phyloP scores from a whole-genome alignment of 2,797 vertebrate genomes.

The Fratercula arctica region DNA sequence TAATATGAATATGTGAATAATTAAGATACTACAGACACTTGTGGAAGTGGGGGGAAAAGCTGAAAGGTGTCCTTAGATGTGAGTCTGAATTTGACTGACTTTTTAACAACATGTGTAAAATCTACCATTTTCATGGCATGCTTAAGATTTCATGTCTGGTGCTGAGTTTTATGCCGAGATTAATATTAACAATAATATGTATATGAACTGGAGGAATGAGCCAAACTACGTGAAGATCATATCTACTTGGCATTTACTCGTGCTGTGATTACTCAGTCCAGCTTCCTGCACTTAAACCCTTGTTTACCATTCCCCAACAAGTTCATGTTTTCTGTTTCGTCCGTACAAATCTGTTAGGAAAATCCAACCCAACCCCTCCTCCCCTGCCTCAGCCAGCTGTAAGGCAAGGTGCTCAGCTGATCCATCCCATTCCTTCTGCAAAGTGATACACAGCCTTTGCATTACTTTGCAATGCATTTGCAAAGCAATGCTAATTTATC shows the following conservation, averaged over 20 bases:
- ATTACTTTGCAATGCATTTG: neutral
- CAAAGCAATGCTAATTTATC: neutral
- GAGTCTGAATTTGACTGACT: conserved; percentile 18
- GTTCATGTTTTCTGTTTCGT: neutral
- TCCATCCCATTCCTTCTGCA: neutral
- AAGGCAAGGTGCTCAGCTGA: neutral
- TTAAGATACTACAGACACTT: neutral
- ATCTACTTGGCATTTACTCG: neutral
- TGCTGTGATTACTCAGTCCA: neutral
- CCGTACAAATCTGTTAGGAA: neutral
- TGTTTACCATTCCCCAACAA: neutral
- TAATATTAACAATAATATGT: neutral
- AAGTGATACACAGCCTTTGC: neutral
- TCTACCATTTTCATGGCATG: neutral
- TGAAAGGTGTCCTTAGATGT: neutral
- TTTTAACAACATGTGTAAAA: neutral
- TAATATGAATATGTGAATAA: neutral
- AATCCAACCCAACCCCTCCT: neutral
- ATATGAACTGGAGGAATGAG: neutral
- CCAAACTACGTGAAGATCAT: neutral
- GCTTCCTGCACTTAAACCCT: neutral
- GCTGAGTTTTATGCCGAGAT: neutral
- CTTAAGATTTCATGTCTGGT: conserved; percentile 30
- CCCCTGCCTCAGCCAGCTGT: neutral
- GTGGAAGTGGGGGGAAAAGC: neutral